These are phyloP conservation scores for Albula glossodonta DNA, from an alignment of 2,113 vertebrate genomes.

Conservation along the genomic window DNA sequence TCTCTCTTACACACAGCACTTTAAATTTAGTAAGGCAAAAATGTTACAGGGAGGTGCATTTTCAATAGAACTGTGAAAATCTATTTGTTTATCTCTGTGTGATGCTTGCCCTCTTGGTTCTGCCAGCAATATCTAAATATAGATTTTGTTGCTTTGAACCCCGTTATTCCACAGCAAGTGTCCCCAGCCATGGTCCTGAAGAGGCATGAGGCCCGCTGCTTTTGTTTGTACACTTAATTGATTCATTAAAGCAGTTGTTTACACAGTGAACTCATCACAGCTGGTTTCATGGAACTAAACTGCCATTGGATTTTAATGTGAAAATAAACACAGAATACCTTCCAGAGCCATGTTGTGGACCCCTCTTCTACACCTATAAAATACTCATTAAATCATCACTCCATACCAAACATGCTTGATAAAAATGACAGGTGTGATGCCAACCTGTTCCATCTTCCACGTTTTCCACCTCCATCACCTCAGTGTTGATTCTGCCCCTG, in stretches of 20 bases:
- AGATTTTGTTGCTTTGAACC: background rate
- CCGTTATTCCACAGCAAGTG: background rate
- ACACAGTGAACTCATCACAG: background rate
- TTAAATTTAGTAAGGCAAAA: no score
- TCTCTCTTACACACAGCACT: no score
- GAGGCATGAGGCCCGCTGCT: background rate
- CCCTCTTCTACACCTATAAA: background rate
- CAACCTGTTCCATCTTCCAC: slow-evolving; percentile 97
- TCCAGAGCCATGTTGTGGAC: background rate
- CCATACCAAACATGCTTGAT: background rate
- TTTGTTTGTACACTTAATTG: background rate
- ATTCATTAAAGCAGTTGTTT: background rate
- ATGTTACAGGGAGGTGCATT: no score
- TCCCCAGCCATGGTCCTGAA: background rate
- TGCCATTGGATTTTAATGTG: background rate
- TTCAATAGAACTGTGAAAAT: background rate
- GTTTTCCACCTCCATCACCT: slow-evolving; percentile 99
- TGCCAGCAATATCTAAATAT: background rate
- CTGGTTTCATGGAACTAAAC: background rate
- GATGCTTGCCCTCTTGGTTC: background rate
- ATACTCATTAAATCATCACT: background rate
- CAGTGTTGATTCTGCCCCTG: slow-evolving; percentile 96
- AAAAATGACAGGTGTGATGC: slow-evolving; percentile 38
- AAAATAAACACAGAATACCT: no score
- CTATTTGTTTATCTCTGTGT: background rate